phyloP scores from a whole-genome alignment of 2,888 invertebrate species.

The Electrophaes corylata region DNA sequence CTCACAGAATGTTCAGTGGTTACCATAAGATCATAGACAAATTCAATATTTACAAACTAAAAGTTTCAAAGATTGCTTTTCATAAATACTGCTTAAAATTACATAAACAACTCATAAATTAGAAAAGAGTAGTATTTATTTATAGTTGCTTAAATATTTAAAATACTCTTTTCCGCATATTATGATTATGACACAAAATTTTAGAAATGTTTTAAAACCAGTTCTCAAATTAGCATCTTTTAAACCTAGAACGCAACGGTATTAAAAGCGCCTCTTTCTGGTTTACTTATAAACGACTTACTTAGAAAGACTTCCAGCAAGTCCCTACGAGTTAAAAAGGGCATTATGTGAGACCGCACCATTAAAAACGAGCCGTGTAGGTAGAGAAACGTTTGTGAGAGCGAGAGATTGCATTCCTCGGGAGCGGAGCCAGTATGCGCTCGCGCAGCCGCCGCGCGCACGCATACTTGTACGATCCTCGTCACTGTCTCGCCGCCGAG shows the following conservation, averaged over 20 bases:
- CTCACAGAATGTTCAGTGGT: too few relatives aligned
- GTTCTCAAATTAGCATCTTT: conserved; percentile 8
- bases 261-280: conserved; percentile 52
- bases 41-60: too few relatives aligned
- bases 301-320: too few relatives aligned
- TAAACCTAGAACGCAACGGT: conserved; percentile 54
- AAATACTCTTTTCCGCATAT: neutral
- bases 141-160: too few relatives aligned
- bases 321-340: conserved; percentile 53
- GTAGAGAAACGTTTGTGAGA: conserved; percentile 74
- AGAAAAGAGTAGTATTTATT: too few relatives aligned
- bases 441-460: conserved; percentile 44
- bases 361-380: conserved; percentile 69
- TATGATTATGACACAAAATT: neutral
- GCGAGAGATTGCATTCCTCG: conserved; percentile 80
- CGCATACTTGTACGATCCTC: conserved; percentile 5
- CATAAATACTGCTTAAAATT: too few relatives aligned
- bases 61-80: too few relatives aligned
- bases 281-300: conserved; percentile 44
- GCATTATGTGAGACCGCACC: conserved; percentile 61
- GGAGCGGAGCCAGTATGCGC: conserved; percentile 26
- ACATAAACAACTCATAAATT: too few relatives aligned
- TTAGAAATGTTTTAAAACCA: neutral
- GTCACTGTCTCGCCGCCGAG: conserved; percentile 49
- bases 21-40: too few relatives aligned